Conservation (phyloP, 1,140 invertebrate species). For the Phymorhynchus buccinoides region DNA sequence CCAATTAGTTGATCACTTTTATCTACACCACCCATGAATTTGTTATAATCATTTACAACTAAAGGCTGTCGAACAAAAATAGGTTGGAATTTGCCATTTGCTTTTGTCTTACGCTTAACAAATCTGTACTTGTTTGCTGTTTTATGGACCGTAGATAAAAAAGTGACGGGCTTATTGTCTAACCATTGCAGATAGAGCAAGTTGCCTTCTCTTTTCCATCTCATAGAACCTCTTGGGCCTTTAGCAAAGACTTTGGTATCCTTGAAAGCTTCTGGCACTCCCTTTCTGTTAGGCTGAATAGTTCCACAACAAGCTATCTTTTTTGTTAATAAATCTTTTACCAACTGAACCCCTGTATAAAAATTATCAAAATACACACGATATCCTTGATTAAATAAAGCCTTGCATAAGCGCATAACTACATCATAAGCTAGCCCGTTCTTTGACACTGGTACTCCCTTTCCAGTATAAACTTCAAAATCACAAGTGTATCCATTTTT, state of each 20-base stretch:
- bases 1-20: slow-evolving; percentile 9
- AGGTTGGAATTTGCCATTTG: background rate
- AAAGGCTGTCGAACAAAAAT: background rate
- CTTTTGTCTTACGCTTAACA: background rate
- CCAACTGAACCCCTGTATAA: background rate
- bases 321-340: too few relatives aligned
- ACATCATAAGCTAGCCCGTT: background rate
- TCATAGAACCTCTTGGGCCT: background rate
- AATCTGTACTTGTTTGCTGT: background rate
- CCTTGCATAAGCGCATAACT: background rate
- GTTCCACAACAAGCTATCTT: too few relatives aligned
- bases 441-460: slow-evolving; percentile 7
- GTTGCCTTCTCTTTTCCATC: background rate
- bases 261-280: too few relatives aligned
- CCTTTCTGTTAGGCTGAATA: too few relatives aligned
- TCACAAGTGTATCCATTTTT: background rate
- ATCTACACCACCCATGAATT: slow-evolving; percentile 30
- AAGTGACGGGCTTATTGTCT: slow-evolving; percentile 12
- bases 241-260: too few relatives aligned
- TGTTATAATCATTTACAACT: slow-evolving; percentile 1
- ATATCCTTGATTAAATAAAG: background rate
- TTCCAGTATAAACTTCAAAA: background rate
- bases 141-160: slow-evolving; percentile 26
- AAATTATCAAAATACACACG: background rate
- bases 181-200: slow-evolving; percentile 5